These are phyloP conservation scores for Drosophila pseudotalamancana DNA, from an alignment of 2,888 invertebrate genomes.

Conservation along the genomic window DNA sequence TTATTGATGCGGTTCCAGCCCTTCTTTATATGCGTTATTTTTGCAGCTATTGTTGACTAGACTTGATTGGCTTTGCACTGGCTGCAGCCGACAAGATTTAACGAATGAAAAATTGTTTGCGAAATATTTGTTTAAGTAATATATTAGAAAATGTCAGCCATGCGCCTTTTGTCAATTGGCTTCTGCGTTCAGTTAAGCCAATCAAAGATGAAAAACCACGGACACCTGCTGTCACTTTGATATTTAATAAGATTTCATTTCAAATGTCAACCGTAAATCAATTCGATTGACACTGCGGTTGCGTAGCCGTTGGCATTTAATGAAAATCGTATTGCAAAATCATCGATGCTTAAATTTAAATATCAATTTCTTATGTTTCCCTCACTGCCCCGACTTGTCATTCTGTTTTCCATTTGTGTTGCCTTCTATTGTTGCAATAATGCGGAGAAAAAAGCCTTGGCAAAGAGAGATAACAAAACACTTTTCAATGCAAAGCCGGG, in stretches of 20 bases:
- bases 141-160: slow-evolving; percentile 3
- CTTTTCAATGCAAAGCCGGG: slow-evolving; percentile 10
- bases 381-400: background rate
- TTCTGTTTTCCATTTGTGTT: background rate
- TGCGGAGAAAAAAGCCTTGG: slow-evolving; percentile 28
- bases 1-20: slow-evolving; percentile 53
- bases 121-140: slow-evolving; percentile 6
- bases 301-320: slow-evolving; percentile 13
- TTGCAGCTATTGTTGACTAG: slow-evolving; percentile 45
- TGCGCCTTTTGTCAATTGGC: slow-evolving; percentile 13
- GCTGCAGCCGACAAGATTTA: slow-evolving; percentile 26
- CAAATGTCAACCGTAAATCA: slow-evolving; percentile 27
- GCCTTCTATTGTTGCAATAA: background rate
- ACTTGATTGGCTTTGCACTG: slow-evolving; percentile 55
- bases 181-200: slow-evolving; percentile 16
- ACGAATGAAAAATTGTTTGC: slow-evolving; percentile 57
- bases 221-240: slow-evolving; percentile 38
- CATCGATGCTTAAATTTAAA: slow-evolving; percentile 19
- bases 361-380: slow-evolving; percentile 6
- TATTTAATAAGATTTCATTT: slow-evolving; percentile 27
- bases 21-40: slow-evolving; percentile 39
- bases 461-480: slow-evolving; percentile 2
- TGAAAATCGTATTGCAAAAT: background rate
- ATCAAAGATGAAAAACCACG: slow-evolving; percentile 51
- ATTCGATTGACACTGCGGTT: slow-evolving; percentile 10